These are phyloP conservation scores for Hemibagrus wyckioides DNA, from an alignment of 2,113 vertebrate species.

Conservation along the genomic window DNA sequence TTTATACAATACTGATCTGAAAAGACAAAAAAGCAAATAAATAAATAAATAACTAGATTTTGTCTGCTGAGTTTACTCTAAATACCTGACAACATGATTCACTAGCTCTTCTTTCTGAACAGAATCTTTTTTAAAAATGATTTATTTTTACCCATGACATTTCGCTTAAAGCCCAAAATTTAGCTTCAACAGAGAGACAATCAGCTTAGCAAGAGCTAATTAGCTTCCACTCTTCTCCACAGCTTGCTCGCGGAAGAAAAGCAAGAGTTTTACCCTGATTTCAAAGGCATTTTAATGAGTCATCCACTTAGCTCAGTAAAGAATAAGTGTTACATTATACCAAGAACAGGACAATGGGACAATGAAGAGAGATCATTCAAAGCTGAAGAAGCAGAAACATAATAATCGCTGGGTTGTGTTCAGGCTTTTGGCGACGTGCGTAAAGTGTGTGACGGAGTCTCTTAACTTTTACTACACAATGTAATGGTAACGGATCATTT, in stretches of 20 bases:
- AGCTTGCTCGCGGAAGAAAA: constrained; percentile 40
- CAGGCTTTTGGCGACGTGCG: neutral
- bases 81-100: constrained; percentile 52
- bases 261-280: constrained; percentile 68
- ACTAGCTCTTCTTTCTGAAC: constrained; percentile 26
- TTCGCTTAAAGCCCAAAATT: constrained; percentile 42
- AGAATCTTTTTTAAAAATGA: constrained; percentile 10
- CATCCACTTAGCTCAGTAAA: constrained; percentile 30
- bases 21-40: constrained; percentile 8
- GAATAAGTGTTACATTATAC: constrained; percentile 22
- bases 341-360: constrained; percentile 20
- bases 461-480: constrained; percentile 1
- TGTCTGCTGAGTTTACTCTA: constrained; percentile 53
- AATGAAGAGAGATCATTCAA: constrained; percentile 2
- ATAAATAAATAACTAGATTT: neutral
- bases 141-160: constrained; percentile 32
- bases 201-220: constrained; percentile 21
- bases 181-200: constrained; percentile 29
- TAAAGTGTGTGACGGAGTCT: neutral
- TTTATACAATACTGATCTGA: neutral
- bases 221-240: constrained; percentile 33
- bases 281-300: constrained; percentile 59
- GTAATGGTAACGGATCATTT: neutral
- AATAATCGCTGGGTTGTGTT: neutral
- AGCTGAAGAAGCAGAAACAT: constrained; percentile 30